These are phyloP conservation scores for Drosophila kuntzei DNA, from an alignment of 2,888 invertebrate genomes.

Conservation along the genomic window DNA sequence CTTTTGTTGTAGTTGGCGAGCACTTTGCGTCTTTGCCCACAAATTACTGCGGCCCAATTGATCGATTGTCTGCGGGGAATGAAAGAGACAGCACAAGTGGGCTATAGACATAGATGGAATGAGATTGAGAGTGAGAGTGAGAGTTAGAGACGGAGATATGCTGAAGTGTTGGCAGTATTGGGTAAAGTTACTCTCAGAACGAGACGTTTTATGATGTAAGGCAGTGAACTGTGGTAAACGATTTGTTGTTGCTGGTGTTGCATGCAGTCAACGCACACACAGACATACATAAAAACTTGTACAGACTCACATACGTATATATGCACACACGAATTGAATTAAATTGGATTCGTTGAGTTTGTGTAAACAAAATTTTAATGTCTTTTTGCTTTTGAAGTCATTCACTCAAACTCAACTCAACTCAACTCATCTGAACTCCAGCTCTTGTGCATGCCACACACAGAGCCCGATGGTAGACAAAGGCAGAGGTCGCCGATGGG, in stretches of 20 bases:
- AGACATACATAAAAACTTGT: slow-evolving; percentile 10
- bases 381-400: slow-evolving; percentile 81
- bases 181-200: slow-evolving; percentile 55
- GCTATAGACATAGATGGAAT: neutral
- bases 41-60: slow-evolving; percentile 81
- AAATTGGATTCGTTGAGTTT: slow-evolving; percentile 80
- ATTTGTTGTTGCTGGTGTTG: slow-evolving; percentile 70
- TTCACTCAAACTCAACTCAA: slow-evolving; percentile 73
- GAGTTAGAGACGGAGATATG: slow-evolving; percentile 9
- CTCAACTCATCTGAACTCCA: slow-evolving; percentile 36
- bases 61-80: slow-evolving; percentile 71
- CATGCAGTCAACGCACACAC: slow-evolving; percentile 66
- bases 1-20: slow-evolving; percentile 58
- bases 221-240: slow-evolving; percentile 81
- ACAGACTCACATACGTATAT: slow-evolving; percentile 23
- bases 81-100: slow-evolving; percentile 27
- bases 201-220: slow-evolving; percentile 76
- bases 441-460: slow-evolving; percentile 51
- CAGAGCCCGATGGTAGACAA: slow-evolving; percentile 53
- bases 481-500: slow-evolving; percentile 24
- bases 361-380: slow-evolving; percentile 80
- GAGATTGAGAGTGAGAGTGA: neutral
- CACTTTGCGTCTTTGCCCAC: slow-evolving; percentile 74
- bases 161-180: slow-evolving; percentile 61
- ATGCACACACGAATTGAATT: slow-evolving; percentile 75